Percentiles rank a stretch among this genome's conserved stretches.
phyloP scores from a whole-genome alignment of 2,797 vertebrate genomes.

The Anableps anableps region DNA sequence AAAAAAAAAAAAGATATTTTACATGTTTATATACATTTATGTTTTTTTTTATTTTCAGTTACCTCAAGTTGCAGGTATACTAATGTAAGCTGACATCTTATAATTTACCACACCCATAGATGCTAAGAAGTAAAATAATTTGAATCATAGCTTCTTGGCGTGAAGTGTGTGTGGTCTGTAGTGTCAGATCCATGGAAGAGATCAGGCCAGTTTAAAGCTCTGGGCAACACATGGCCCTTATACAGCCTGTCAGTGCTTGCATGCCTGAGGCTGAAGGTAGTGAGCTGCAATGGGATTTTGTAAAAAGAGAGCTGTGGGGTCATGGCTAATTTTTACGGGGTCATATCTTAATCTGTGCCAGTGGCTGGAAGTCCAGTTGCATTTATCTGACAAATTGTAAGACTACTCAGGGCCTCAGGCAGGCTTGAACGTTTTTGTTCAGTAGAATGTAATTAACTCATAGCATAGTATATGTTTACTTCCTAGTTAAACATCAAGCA shows the following conservation, averaged over 20 bases:
- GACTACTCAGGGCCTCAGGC: conserved; percentile 9
- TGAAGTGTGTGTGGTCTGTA: conserved; percentile 11
- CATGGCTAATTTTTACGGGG: conserved; percentile 42
- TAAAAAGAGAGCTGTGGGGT: conserved; percentile 31
- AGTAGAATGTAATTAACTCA: conserved; percentile 7
- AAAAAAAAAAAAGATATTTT: too few relatives aligned
- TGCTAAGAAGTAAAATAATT: conserved; percentile 11
- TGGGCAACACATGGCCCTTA: conserved; percentile 42
- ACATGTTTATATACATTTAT: not conserved
- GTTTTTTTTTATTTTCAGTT: not conserved
- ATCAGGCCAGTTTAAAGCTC: conserved; percentile 19
- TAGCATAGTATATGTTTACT: conserved; percentile 1
- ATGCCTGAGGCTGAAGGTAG: conserved; percentile 31
- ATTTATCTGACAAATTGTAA: conserved; percentile 36
- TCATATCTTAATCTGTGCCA: conserved; percentile 40
- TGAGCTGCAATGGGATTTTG: conserved; percentile 25
- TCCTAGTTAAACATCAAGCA: conserved; percentile 1
- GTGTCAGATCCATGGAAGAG: conserved; percentile 25
- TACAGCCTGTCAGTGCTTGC: conserved; percentile 35
- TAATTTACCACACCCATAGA: conserved; percentile 5
- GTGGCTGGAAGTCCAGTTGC: conserved; percentile 35
- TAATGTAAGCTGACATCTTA: not conserved
- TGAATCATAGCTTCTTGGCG: conserved; percentile 1
- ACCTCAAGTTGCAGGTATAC: not conserved
- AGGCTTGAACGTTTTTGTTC: not conserved